Conservation (phyloP, 2,113 vertebrate species). For the Macaca nemestrina region DNA sequence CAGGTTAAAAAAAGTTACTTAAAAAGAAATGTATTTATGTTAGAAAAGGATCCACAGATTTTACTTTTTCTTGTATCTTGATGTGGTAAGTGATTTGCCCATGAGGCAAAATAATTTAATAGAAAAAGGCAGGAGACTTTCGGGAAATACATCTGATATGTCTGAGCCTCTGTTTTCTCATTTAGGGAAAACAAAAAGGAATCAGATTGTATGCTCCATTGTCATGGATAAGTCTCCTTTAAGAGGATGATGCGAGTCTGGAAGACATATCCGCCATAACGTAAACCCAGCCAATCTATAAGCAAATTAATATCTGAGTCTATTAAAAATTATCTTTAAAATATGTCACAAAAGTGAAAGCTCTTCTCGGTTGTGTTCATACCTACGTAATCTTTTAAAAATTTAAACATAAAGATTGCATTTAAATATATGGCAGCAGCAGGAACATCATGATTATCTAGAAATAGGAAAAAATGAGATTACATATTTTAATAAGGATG, state of each 20-base stretch:
- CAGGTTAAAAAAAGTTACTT: not conserved
- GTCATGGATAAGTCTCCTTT: not conserved
- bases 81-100: not conserved
- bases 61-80: not conserved
- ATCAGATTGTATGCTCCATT: not conserved
- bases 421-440: not conserved
- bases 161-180: not conserved
- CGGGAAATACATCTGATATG: not conserved
- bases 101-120: not conserved
- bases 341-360: not conserved
- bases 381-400: slow-evolving; percentile 38
- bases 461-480: not conserved
- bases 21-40: not conserved
- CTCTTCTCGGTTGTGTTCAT: not conserved
- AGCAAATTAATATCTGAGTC: slow-evolving; percentile 5
- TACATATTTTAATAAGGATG: not conserved
- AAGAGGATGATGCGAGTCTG: not conserved
- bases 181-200: slow-evolving; percentile 1
- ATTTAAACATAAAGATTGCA: not conserved
- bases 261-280: not conserved
- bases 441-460: not conserved
- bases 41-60: not conserved
- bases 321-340: slow-evolving; percentile 29
- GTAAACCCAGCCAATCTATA: not conserved
- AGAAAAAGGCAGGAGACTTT: not conserved